phyloP scores from a whole-genome alignment of 2,113 vertebrate genomes.

The Lathamus discolor region DNA sequence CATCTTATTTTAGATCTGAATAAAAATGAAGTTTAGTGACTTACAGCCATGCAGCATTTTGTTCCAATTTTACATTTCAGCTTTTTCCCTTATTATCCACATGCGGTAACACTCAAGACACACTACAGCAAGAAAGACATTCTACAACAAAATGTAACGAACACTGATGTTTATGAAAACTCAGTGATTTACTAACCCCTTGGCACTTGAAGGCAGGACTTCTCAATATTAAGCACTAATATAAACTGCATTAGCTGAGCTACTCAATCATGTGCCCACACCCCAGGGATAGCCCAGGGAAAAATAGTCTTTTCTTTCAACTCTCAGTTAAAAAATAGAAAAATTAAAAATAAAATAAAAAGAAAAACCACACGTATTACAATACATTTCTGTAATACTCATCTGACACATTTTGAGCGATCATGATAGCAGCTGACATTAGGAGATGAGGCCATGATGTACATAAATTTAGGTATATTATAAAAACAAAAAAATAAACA shows the following conservation, averaged over 20 bases:
- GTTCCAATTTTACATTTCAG: slow-evolving; percentile 41
- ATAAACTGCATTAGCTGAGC: slow-evolving; percentile 13
- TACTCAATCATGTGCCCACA: slow-evolving; percentile 39
- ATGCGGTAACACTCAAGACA: neutral
- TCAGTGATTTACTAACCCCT: slow-evolving; percentile 44
- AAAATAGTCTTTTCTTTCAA: slow-evolving; percentile 1
- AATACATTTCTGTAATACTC: neutral
- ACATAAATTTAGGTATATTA: neutral
- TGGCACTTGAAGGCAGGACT: slow-evolving; percentile 11
- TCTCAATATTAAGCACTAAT: slow-evolving; percentile 26
- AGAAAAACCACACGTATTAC: neutral
- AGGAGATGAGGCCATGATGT: neutral
- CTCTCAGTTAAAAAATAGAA: neutral
- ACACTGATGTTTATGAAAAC: slow-evolving; percentile 40
- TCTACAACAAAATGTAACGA: slow-evolving; percentile 43
- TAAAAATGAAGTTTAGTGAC: slow-evolving; percentile 18
- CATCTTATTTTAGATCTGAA: slow-evolving; percentile 24
- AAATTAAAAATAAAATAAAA: neutral
- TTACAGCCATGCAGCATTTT: slow-evolving; percentile 5
- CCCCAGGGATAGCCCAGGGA: neutral
- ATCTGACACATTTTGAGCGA: neutral
- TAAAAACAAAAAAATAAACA: neutral
- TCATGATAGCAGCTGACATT: neutral
- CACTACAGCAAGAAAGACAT: slow-evolving; percentile 35
- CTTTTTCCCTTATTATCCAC: slow-evolving; percentile 33